Evolutionary conservation across 2,888 invertebrate species (phyloP).

Genomic region (Anodontia alba): DNA sequence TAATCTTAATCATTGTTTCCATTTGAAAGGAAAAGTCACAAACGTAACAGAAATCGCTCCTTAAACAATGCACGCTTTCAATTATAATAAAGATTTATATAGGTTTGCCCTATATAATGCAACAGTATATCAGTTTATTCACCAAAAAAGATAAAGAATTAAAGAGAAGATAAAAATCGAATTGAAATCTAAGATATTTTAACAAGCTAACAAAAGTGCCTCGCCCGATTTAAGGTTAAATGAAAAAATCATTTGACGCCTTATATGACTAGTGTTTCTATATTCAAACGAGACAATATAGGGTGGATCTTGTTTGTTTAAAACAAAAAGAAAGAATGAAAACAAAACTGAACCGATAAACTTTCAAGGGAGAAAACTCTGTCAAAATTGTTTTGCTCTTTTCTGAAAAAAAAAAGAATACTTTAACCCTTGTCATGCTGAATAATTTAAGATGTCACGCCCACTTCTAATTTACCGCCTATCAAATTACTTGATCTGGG

Average conservation of each 20-base stretch:
- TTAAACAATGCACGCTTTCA: not conserved
- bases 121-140: slow-evolving; percentile 2
- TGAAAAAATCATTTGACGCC: not conserved
- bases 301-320: not conserved
- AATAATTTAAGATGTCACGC: too few species aligned
- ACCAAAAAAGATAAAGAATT: not conserved
- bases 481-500: too few species aligned
- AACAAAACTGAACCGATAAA: too few species aligned
- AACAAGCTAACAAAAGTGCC: not conserved
- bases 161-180: not conserved
- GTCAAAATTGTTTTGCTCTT: too few species aligned
- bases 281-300: not conserved
- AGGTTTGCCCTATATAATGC: not conserved
- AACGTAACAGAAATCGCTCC: not conserved
- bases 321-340: too few species aligned
- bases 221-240: slow-evolving; percentile 2
- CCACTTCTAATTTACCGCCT: too few species aligned
- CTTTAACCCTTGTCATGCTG: too few species aligned
- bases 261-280: not conserved
- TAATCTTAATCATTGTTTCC: not conserved
- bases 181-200: not conserved
- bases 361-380: too few species aligned
- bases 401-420: too few species aligned
- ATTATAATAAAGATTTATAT: not conserved
- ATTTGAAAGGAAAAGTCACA: not conserved